phyloP scores from a whole-genome alignment of 2,113 vertebrate species.

The Emydura subglobosa region DNA sequence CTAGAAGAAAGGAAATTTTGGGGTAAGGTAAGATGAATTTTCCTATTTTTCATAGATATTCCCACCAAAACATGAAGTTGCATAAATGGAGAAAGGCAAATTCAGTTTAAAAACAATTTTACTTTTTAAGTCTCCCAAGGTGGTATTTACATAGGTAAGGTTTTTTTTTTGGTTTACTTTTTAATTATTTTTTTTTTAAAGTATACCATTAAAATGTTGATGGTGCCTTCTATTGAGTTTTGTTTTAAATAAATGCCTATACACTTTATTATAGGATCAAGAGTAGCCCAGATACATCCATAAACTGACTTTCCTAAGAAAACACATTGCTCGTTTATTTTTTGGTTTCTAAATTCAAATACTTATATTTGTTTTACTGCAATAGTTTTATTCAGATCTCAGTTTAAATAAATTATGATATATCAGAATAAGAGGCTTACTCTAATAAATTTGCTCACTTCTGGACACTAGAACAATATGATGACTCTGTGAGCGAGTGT shows the following conservation, averaged over 20 bases:
- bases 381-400: background rate
- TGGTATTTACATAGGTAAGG: constrained; percentile 12
- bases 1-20: background rate
- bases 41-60: constrained; percentile 50
- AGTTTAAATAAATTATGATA: background rate
- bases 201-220: constrained; percentile 17
- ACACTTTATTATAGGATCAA: background rate
- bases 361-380: background rate
- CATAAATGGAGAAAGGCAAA: constrained; percentile 39
- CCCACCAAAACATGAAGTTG: constrained; percentile 47
- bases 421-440: constrained; percentile 9
- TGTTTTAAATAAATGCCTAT: background rate
- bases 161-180: background rate
- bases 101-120: constrained; percentile 57
- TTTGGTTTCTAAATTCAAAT: background rate
- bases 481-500: background rate
- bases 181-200: background rate
- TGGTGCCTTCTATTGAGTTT: background rate
- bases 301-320: background rate
- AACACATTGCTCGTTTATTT: background rate
- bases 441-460: constrained; percentile 51
- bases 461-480: background rate
- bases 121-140: constrained; percentile 35
- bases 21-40: background rate
- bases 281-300: background rate